phyloP scores from a whole-genome alignment of 2,113 vertebrate genomes.

The Nestor notabilis region DNA sequence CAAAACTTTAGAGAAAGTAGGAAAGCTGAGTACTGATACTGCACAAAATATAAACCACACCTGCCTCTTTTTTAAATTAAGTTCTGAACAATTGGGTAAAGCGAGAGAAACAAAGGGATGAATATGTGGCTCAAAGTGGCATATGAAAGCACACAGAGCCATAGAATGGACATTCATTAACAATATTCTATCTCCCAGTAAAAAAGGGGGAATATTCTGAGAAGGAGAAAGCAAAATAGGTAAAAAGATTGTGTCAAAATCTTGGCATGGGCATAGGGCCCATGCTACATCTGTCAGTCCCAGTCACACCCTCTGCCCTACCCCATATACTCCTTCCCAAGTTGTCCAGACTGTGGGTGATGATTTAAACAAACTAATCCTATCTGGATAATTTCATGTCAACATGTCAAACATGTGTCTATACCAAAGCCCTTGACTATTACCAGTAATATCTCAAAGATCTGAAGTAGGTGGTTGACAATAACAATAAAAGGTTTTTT shows the following conservation, averaged over 20 bases:
- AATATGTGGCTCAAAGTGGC: not conserved
- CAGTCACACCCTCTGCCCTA: not conserved
- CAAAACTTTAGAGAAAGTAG: not conserved
- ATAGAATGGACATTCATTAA: not conserved
- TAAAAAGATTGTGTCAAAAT: not conserved
- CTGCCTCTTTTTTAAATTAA: not conserved
- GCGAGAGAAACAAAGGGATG: not conserved
- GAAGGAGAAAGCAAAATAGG: not conserved
- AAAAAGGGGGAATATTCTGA: not conserved
- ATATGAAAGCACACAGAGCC: not conserved
- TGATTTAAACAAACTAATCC: not conserved
- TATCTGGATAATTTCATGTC: not conserved
- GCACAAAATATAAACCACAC: not conserved
- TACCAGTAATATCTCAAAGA: not conserved
- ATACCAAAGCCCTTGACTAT: not conserved
- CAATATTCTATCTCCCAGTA: not conserved
- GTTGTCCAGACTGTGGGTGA: not conserved
- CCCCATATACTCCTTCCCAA: not conserved
- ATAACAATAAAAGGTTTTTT: not conserved
- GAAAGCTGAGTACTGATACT: not conserved
- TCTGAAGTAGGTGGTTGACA: conserved; percentile 33
- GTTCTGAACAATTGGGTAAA: not conserved
- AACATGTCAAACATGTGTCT: not conserved
- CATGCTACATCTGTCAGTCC: rapidly evolving
- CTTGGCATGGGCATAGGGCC: not conserved